phyloP scores from a whole-genome alignment of 2,888 invertebrate genomes.

The Aphodius granarius region DNA sequence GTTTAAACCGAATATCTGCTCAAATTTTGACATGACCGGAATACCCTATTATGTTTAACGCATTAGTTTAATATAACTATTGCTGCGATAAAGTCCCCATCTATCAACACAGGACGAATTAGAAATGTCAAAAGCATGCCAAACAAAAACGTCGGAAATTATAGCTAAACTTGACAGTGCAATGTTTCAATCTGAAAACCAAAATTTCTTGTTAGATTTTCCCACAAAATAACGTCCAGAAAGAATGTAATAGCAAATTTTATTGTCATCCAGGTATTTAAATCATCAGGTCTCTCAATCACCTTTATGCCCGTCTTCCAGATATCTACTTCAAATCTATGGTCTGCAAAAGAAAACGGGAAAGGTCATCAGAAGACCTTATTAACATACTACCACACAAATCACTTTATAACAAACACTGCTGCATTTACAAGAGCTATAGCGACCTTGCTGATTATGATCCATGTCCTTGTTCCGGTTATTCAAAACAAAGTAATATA shows the following conservation, averaged over 20 bases:
- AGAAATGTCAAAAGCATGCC: not conserved
- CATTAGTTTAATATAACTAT: no score
- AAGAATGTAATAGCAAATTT: not conserved
- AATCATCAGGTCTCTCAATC: not conserved
- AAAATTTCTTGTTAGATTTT: not conserved
- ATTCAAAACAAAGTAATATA: not conserved
- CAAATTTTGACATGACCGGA: no score
- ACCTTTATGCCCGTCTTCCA: not conserved
- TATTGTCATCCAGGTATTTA: not conserved
- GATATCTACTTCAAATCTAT: not conserved
- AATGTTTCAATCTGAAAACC: not conserved
- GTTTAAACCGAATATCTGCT: no score
- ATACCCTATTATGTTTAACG: no score
- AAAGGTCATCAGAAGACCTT: not conserved
- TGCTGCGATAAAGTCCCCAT: not conserved
- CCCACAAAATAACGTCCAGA: not conserved
- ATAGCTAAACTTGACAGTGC: not conserved
- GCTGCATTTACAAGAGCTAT: not conserved
- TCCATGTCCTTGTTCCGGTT: not conserved
- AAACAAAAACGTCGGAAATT: not conserved
- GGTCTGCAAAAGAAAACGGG: not conserved
- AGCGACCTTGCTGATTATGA: not conserved
- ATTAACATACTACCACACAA: not conserved
- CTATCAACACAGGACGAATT: not conserved
- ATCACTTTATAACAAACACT: not conserved